Percentiles rank a stretch among this genome's conserved stretches.
Evolutionary conservation across 2,888 invertebrate genomes (phyloP).

Genomic region (Furcula furcula): DNA sequence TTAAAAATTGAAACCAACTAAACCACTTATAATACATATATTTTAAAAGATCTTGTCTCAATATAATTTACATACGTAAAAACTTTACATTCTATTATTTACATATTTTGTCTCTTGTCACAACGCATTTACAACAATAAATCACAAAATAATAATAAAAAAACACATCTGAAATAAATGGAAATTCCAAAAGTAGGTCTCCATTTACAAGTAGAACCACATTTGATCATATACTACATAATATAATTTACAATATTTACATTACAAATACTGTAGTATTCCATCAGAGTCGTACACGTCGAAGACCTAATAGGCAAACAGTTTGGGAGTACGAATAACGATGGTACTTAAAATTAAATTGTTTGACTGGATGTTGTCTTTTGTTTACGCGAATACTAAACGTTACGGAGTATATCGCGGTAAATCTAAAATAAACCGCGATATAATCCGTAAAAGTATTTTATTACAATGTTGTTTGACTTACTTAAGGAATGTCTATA

Average conservation of each 20-base stretch:
- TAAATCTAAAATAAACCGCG: too few species aligned
- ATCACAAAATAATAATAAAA: conserved; percentile 40
- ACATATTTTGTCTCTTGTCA: conserved; percentile 50
- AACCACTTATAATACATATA: conserved; percentile 59
- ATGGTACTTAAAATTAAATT: too few species aligned
- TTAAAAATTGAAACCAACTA: conserved; percentile 26
- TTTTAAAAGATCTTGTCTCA: conserved; percentile 72
- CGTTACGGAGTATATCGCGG: too few species aligned
- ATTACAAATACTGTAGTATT: conserved; percentile 34
- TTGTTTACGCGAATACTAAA: too few species aligned
- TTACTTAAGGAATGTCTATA: too few species aligned
- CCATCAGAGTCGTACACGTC: conserved; percentile 16
- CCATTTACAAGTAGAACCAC: conserved; percentile 34
- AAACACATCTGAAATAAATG: conserved; percentile 46
- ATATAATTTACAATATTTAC: conserved; percentile 37
- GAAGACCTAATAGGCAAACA: too few species aligned
- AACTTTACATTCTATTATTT: conserved; percentile 60
- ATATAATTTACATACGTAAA: conserved; percentile 65
- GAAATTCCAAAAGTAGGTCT: conserved; percentile 40
- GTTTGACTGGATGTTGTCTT: too few species aligned
- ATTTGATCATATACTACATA: conserved; percentile 36
- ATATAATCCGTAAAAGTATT: too few species aligned
- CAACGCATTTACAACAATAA: conserved; percentile 55
- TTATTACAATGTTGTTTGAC: too few species aligned
- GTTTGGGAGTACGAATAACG: too few species aligned